Evolutionary conservation across 2,113 vertebrate species (phyloP).

Genomic region (Megaceryle maxima): DNA sequence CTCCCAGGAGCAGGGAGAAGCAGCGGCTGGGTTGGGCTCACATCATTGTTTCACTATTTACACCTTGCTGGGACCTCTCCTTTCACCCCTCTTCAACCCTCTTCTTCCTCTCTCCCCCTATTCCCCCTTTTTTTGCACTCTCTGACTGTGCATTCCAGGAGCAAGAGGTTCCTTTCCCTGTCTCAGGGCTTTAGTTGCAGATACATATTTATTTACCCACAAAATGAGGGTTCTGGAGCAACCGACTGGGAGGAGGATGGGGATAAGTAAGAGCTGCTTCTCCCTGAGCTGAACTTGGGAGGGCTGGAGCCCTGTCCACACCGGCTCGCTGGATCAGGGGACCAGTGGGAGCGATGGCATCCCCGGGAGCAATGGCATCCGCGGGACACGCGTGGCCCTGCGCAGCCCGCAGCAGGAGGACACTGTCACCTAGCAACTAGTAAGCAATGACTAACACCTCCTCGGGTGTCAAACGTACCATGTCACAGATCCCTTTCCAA

Average conservation of each 20-base stretch:
- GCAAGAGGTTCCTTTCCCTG: not conserved
- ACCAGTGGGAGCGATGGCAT: not conserved
- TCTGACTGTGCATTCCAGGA: not conserved
- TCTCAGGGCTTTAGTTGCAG: not conserved
- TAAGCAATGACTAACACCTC: not conserved
- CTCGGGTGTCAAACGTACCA: not conserved
- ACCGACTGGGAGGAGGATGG: not conserved
- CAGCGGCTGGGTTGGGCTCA: not conserved
- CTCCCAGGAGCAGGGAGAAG: not conserved
- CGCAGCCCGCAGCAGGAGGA: not conserved
- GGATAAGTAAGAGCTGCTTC: not conserved
- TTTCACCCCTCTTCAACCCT: not conserved
- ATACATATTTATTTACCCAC: not conserved
- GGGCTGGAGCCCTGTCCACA: rapidly evolving
- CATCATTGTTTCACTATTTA: rapidly evolving
- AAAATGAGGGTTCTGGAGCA: not conserved
- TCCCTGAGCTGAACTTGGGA: not conserved
- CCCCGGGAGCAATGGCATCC: not conserved
- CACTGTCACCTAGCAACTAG: conserved; percentile 16
- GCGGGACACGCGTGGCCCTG: not conserved
- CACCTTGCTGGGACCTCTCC: not conserved
- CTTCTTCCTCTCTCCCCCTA: not conserved
- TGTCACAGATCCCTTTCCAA: not conserved
- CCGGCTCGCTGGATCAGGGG: not conserved
- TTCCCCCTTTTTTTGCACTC: no score